Evolutionary conservation across 2,113 vertebrate genomes (phyloP).

Genomic region (Chloroceryle aenea): DNA sequence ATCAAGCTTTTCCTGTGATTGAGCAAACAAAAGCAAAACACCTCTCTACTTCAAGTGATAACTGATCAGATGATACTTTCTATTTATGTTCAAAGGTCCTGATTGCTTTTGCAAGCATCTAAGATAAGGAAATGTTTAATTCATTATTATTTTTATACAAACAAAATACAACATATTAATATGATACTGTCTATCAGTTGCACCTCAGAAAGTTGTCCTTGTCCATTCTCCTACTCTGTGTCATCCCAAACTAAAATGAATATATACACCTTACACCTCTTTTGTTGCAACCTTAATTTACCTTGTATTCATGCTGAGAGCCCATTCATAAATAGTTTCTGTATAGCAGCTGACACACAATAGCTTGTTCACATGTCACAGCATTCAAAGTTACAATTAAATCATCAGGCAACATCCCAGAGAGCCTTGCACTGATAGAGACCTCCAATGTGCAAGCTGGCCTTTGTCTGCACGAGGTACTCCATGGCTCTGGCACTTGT

Average conservation of each 20-base stretch:
- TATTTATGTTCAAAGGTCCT: not conserved
- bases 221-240: not conserved
- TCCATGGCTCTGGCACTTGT: not conserved
- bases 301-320: conserved; percentile 19
- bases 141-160: not conserved
- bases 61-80: not conserved
- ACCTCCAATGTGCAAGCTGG: not conserved
- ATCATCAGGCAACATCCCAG: not conserved
- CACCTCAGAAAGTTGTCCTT: not conserved
- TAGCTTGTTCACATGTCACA: conserved; percentile 50
- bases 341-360: conserved; percentile 4
- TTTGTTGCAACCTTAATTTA: conserved; percentile 24
- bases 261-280: conserved; percentile 10
- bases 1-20: not conserved
- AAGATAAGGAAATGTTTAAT: not conserved
- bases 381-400: conserved; percentile 53
- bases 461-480: not conserved
- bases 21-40: not conserved
- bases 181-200: not conserved
- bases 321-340: conserved; percentile 15
- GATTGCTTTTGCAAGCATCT: not conserved
- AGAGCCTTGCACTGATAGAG: conserved; percentile 11
- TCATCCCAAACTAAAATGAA: not conserved
- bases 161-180: not conserved
- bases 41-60: not conserved